These are phyloP conservation scores for Marcusenius ussheri DNA, from an alignment of 2,113 vertebrate genomes.

Conservation along the genomic window DNA sequence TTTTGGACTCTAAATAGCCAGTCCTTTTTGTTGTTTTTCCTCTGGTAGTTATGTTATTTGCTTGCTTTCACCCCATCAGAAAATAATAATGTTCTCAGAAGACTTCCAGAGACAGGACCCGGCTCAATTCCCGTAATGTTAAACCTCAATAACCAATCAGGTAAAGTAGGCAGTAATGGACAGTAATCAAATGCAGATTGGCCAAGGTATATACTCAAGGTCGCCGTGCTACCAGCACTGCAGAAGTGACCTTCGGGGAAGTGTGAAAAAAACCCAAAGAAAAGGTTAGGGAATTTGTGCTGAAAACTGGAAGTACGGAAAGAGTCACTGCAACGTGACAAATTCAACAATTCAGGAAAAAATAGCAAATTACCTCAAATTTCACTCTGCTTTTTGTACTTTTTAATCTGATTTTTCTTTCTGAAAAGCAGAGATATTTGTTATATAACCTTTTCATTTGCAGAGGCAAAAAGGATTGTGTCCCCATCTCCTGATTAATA, in stretches of 20 bases:
- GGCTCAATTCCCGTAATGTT: constrained; percentile 10
- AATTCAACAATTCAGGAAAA: not conserved
- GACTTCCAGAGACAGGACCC: constrained; percentile 1
- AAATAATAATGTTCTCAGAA: constrained; percentile 17
- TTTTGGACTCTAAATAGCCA: constrained; percentile 17
- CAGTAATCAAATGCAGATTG: constrained; percentile 16
- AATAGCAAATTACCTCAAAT: not conserved
- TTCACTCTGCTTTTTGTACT: not conserved
- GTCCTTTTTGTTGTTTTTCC: not conserved
- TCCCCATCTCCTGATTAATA: not conserved
- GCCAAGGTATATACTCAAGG: not conserved
- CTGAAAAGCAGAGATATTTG: not conserved
- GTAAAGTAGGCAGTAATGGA: constrained; percentile 6
- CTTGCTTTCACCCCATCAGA: constrained; percentile 17
- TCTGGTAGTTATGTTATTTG: constrained; percentile 17
- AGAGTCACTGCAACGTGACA: not conserved
- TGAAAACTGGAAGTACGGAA: not conserved
- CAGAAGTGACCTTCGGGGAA: not conserved
- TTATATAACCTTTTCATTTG: not conserved
- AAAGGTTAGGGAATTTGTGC: not conserved
- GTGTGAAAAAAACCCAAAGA: not conserved
- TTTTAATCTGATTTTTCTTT: not conserved
- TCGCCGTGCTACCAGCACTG: not conserved
- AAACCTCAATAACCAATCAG: constrained; percentile 25
- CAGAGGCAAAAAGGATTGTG: not conserved